Evolutionary conservation across 1,140 invertebrate genomes (phyloP).

Genomic region (Magallana gigas): DNA sequence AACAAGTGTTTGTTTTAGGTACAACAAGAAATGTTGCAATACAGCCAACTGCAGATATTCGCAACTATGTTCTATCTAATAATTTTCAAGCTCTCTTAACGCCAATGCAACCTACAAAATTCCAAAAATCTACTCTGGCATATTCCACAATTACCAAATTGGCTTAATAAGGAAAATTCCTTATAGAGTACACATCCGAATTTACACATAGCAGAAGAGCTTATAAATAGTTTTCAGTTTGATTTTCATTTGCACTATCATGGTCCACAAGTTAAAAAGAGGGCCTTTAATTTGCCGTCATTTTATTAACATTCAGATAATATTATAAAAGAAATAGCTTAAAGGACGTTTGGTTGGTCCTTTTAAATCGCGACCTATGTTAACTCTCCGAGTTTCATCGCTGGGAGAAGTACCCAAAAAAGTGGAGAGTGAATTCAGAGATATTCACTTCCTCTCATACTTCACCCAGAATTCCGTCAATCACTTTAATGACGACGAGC

Average conservation of each 20-base stretch:
- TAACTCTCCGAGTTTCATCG: background rate
- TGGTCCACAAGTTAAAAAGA: background rate
- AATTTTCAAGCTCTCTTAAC: background rate
- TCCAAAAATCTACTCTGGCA: background rate
- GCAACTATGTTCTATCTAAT: conserved; percentile 31
- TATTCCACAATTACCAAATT: background rate
- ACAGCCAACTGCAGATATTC: background rate
- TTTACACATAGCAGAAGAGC: background rate
- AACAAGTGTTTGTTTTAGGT: conserved; percentile 11
- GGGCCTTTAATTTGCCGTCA: background rate
- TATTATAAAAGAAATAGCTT: background rate
- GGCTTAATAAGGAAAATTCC: background rate
- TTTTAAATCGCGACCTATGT: background rate
- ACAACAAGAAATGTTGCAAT: background rate
- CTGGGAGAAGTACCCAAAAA: no score
- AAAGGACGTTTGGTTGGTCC: background rate
- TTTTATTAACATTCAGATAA: background rate
- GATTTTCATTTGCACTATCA: background rate
- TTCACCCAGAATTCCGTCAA: no score
- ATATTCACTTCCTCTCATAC: no score
- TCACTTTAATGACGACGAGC: no score
- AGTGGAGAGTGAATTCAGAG: no score
- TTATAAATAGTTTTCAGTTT: background rate
- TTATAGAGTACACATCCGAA: background rate
- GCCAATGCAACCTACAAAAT: background rate